Conservation (phyloP, 2,888 invertebrate genomes). For the Beris morrisii region DNA sequence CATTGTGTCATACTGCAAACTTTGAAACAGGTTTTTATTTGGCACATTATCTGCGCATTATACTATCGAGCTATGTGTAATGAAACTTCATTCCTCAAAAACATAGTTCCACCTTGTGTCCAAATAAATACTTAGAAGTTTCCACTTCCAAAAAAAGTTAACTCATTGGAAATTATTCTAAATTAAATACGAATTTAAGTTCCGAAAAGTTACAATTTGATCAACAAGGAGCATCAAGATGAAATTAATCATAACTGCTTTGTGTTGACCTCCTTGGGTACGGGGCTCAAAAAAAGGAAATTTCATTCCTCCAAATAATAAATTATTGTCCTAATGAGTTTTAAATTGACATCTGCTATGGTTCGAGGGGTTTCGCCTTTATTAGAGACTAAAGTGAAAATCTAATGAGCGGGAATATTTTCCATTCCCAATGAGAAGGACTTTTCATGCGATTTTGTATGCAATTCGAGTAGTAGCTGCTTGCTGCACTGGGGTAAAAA, state of each 20-base stretch:
- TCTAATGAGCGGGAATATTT: constrained; percentile 16
- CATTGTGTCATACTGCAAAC: no score
- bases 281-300: not conserved
- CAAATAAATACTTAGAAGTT: no score
- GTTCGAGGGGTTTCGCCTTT: constrained; percentile 15
- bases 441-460: constrained; percentile 22
- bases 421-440: not conserved
- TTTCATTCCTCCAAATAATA: constrained; percentile 1
- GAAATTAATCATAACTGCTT: constrained; percentile 24
- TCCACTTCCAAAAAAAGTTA: no score
- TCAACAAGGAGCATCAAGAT: constrained; percentile 23
- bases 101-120: no score
- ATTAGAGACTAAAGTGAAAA: constrained; percentile 7
- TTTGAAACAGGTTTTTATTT: no score
- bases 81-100: no score
- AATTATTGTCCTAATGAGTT: constrained; percentile 36
- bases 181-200: constrained; percentile 17
- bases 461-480: constrained; percentile 18
- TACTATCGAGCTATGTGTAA: no score
- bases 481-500: constrained; percentile 6
- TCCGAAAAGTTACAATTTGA: no score
- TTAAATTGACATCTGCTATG: constrained; percentile 34
- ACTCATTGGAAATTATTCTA: no score
- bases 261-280: constrained; percentile 4
- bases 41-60: no score